phyloP scores from a whole-genome alignment of 2,797 vertebrate genomes.

The Melanotaenia trifasciata region DNA sequence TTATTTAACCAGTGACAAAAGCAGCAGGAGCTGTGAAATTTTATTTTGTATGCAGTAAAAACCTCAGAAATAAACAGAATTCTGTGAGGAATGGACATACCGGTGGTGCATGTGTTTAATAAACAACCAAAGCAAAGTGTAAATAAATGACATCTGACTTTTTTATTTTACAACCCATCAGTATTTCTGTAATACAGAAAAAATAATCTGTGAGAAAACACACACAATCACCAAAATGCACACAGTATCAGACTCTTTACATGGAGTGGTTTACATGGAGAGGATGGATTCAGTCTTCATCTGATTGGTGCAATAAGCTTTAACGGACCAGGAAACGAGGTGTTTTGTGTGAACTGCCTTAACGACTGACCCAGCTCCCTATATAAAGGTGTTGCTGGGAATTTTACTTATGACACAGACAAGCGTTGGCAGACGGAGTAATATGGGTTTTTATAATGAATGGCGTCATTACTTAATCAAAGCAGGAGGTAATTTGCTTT shows the following conservation, averaged over 20 bases:
- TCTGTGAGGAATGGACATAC: not conserved
- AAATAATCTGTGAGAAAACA: constrained; percentile 44
- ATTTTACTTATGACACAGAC: not conserved
- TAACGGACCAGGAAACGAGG: not conserved
- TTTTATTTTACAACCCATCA: constrained; percentile 77
- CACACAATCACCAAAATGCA: constrained; percentile 58
- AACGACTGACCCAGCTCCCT: not conserved
- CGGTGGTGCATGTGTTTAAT: not conserved
- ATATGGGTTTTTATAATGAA: not conserved
- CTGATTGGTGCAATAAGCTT: constrained; percentile 7
- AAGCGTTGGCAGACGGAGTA: not conserved
- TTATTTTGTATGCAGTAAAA: not conserved
- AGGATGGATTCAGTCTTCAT: constrained; percentile 19
- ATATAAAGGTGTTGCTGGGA: not conserved
- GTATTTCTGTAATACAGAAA: constrained; percentile 62
- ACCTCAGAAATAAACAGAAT: not conserved
- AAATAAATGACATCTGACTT: constrained; percentile 56
- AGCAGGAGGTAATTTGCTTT: not conserved
- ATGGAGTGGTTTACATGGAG: constrained; percentile 30
- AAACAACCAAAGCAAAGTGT: constrained; percentile 9
- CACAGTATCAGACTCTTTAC: constrained; percentile 54
- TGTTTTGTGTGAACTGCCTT: not conserved
- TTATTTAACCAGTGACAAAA: too few relatives aligned
- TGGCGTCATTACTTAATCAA: not conserved
- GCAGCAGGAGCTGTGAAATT: too few relatives aligned